A percentile compares a stretch with the other conserved stretches of the same genome.
Conservation (phyloP, 2,888 invertebrate species). For the Sacculina carcini region DNA sequence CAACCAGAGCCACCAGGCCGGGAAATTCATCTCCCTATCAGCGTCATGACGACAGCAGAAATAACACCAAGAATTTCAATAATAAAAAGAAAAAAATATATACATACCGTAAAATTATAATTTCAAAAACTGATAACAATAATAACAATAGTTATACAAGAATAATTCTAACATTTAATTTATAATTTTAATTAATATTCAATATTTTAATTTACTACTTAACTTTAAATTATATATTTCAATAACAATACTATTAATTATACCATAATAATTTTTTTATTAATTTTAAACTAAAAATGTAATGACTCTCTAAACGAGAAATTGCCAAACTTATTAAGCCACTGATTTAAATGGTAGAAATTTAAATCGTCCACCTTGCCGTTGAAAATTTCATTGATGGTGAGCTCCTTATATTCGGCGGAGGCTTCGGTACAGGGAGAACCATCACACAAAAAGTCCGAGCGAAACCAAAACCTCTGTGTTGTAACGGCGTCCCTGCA, state of each 20-base stretch:
- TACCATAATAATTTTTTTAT: too few relatives aligned
- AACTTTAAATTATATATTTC: too few relatives aligned
- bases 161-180: too few relatives aligned
- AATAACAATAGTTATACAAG: too few relatives aligned
- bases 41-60: not conserved
- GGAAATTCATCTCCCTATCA: conserved; percentile 60
- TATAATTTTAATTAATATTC: too few relatives aligned
- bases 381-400: conserved; percentile 88
- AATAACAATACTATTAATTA: too few relatives aligned
- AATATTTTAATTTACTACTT: too few relatives aligned
- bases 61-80: conserved; percentile 2
- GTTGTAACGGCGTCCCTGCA: conserved; percentile 55
- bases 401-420: conserved; percentile 32
- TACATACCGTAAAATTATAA: too few relatives aligned
- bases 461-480: conserved; percentile 80
- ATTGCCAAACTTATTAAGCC: not conserved
- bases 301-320: not conserved
- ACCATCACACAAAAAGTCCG: conserved; percentile 25
- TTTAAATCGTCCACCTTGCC: conserved; percentile 33
- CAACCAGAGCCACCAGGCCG: conserved; percentile 58
- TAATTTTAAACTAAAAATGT: too few relatives aligned
- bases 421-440: conserved; percentile 9
- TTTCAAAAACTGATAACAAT: too few relatives aligned
- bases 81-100: too few relatives aligned
- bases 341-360: conserved; percentile 3